Base-by-base conservation (phyloP, 2,113 vertebrate species). In the Notiomystis cincta region DNA sequence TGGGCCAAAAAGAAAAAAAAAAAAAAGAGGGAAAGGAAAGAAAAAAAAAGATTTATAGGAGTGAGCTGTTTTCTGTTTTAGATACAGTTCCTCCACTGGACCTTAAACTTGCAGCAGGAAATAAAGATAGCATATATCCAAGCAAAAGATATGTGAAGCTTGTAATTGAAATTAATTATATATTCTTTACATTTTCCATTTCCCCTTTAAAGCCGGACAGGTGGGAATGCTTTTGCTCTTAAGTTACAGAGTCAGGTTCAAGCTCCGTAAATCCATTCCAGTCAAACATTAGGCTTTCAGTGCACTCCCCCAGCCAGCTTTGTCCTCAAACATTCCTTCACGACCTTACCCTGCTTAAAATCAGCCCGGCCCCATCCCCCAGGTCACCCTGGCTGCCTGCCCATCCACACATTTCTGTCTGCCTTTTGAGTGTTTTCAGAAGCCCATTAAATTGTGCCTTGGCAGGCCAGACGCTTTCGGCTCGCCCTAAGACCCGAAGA, bases 361-460 rank as follows among this genome's bases (percentile, higher is more conserved):
- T 98, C 98, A 98, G 96, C 93, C 94, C 92, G 96, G 97, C 94
- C 96, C 97, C 96, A 94, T 96, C 97, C 97, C 95, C 97, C 96
- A 97, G 97, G 98, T 98, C 97, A 98, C 90, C 77, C 97, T 98
- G 98, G 98, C 98, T 98, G 93, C 71, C 97, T 98, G 98, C 98
- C 98, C 98, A 98, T 97, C 96, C 97, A 97, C 98, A 98, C 98
- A 98, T 98, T 98, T 98, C 95, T 97, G 98, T 98, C 97, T 98
- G 98, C 97, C 96, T 98, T 98, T 97, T 98, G 98, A 98, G 98
- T 98, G 98, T 98, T 99, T 98, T 98, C 98, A 98, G 98, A 99
- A 98, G 98, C 98, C 98, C 98, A 98, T 99, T 98, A 98, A 98
- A 98, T 95, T 98, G 97, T 97, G 97, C 96, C 98, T 98, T 98